These are phyloP conservation scores for Odontesthes bonariensis DNA, from an alignment of 2,113 vertebrate species.

Conservation along the genomic window DNA sequence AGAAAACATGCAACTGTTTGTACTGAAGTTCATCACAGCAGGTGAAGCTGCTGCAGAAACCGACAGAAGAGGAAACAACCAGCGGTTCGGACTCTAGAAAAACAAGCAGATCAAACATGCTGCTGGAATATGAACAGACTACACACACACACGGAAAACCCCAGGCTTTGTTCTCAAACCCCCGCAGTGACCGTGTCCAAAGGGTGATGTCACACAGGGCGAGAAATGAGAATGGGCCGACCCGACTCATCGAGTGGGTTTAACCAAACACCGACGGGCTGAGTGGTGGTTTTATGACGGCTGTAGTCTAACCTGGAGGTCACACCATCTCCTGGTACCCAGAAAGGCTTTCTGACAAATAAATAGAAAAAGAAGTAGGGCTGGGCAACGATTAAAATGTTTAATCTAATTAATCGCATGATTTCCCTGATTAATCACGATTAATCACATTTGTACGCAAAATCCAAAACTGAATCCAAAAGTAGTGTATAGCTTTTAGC, in stretches of 20 bases:
- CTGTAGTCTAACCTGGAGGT: constrained; percentile 7
- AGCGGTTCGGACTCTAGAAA: too few relatives aligned
- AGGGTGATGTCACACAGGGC: constrained; percentile 57
- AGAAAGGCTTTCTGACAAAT: too few relatives aligned
- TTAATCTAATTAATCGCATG: too few relatives aligned
- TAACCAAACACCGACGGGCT: constrained; percentile 49
- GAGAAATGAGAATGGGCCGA: too few relatives aligned
- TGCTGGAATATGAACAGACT: constrained; percentile 28
- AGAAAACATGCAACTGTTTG: too few relatives aligned
- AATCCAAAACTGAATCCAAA: too few relatives aligned
- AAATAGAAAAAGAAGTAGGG: too few relatives aligned
- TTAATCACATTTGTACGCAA: too few relatives aligned
- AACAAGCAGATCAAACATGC: constrained; percentile 38
- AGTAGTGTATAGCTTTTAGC: too few relatives aligned
- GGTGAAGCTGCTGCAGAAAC: constrained; percentile 8
- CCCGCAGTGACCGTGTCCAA: constrained; percentile 35
- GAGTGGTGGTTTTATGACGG: constrained; percentile 8
- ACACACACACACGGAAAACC: constrained; percentile 50
- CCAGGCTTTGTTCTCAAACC: constrained; percentile 55
- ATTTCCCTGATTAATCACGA: too few relatives aligned
- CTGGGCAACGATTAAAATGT: too few relatives aligned
- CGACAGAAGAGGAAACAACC: constrained; percentile 48
- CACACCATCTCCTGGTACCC: background rate
- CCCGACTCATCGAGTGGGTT: constrained; percentile 45
- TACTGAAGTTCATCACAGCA: constrained; percentile 8